Base-by-base conservation (phyloP, 2,888 invertebrate species). In the Lathronympha strigana region DNA sequence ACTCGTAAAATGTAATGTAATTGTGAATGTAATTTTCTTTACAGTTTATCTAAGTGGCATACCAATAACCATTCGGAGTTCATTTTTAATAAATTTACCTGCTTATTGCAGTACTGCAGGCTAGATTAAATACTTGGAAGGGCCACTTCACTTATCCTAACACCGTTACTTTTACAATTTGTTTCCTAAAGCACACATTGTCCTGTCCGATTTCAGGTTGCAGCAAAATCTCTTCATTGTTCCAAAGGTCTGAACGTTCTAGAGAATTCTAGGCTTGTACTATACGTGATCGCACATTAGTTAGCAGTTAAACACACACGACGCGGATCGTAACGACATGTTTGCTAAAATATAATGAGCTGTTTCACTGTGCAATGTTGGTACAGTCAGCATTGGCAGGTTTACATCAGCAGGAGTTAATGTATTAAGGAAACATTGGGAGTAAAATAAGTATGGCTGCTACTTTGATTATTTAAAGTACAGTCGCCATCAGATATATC, bases 201-300 rank as follows among this genome's bases (percentile, higher is more conserved):
- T 63, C 55, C 57, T 45, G 36, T 54, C 33, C 15, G 13, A 19
- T 50, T 40, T 55, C 23, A 13, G 49, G 47, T 58, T 51, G 23
- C n/a, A 15, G 43, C 55, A 31, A n/a, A 57, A 38, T 55, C 25
- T 31, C 25, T 57, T 45, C 43, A 50, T 36, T 40, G 55, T 57
- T 33, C 15, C 17, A 31, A 63, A 49, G 63, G 63, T 40, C 31
- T 21, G 33, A 58, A 49, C 47, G n/a, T 31, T 49, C 40, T 43
- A 33, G 19, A 76, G 57, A 31, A 21, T 57, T 57, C 43, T 31
- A 43, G 28, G 17, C n/a, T 43, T 31, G 13, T 47, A 45, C 36
- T 40, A 38, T n/a, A 76, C 87, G 84, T 86, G 86, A 82, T 84
- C 80, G 75, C 81, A 84, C 86, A 87, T 87, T 79, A 79, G 77